Evolutionary conservation across 2,888 invertebrate genomes (phyloP).

Genomic region (Acleris holmiana): DNA sequence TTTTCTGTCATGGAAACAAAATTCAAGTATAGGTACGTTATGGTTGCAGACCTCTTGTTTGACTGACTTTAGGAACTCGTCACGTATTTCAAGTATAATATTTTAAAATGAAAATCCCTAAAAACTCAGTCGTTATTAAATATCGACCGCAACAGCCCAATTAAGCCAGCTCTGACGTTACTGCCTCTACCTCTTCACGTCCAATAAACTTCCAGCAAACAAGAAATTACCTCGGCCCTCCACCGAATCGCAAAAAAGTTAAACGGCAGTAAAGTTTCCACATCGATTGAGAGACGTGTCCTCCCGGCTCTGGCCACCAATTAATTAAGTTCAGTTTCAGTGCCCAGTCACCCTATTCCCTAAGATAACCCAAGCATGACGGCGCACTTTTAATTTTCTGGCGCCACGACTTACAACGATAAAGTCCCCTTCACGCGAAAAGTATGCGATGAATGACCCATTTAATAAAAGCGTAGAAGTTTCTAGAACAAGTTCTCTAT

Average conservation of each 20-base stretch:
- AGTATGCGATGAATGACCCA: conserved; percentile 77
- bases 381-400: conserved; percentile 79
- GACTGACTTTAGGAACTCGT: too few relatives aligned
- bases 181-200: conserved; percentile 15
- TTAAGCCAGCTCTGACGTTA: conserved; percentile 10
- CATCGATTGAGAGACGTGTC: conserved; percentile 44
- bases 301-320: conserved; percentile 58
- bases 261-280: conserved; percentile 35
- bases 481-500: conserved; percentile 68
- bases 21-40: too few relatives aligned
- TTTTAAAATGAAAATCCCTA: too few relatives aligned
- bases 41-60: too few relatives aligned
- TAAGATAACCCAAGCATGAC: conserved; percentile 75
- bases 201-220: conserved; percentile 28
- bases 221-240: conserved; percentile 25
- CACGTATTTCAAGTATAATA: too few relatives aligned
- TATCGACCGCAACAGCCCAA: neutral
- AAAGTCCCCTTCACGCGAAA: conserved; percentile 64
- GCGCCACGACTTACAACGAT: conserved; percentile 77
- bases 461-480: conserved; percentile 77
- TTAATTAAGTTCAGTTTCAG: conserved; percentile 75
- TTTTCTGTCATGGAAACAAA: too few relatives aligned
- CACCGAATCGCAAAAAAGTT: conserved; percentile 31
- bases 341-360: conserved; percentile 74
- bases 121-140: neutral